phyloP scores from a whole-genome alignment of 2,113 vertebrate species.

The Oceanites oceanicus region DNA sequence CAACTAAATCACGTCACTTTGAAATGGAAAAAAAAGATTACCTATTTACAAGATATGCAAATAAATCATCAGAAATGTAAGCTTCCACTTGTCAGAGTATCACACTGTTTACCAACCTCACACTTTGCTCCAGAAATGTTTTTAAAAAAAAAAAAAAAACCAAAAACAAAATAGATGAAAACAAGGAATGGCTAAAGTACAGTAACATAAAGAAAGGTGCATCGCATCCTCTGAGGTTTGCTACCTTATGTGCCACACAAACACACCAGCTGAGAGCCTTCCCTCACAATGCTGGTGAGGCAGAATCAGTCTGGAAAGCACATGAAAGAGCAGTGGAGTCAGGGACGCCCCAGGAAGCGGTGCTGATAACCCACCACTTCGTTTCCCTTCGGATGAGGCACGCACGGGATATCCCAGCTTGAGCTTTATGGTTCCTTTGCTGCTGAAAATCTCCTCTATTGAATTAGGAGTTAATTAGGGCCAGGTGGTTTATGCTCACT shows the following conservation, averaged over 20 bases:
- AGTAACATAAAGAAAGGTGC: not conserved
- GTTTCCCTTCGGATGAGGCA: not conserved
- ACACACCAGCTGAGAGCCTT: not conserved
- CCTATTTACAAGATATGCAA: not conserved
- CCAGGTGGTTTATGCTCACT: not conserved
- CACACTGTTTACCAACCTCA: not conserved
- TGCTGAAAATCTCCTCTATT: not conserved
- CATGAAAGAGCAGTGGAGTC: not conserved
- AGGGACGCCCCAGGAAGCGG: not conserved
- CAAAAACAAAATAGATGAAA: no score
- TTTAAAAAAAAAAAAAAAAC: not conserved
- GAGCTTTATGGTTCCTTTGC: not conserved
- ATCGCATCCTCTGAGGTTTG: not conserved
- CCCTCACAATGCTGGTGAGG: not conserved
- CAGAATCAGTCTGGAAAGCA: not conserved
- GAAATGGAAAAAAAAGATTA: not conserved
- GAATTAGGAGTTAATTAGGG: not conserved
- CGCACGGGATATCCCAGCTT: not conserved
- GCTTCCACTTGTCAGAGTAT: not conserved
- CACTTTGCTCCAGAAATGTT: not conserved
- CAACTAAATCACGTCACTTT: not conserved
- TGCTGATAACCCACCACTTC: accelerated
- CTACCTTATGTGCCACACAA: not conserved
- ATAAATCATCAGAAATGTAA: not conserved
- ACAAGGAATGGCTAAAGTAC: not conserved